Evolutionary conservation across 2,113 vertebrate genomes (phyloP).

Genomic region (Xiphorhynchus elegans): DNA sequence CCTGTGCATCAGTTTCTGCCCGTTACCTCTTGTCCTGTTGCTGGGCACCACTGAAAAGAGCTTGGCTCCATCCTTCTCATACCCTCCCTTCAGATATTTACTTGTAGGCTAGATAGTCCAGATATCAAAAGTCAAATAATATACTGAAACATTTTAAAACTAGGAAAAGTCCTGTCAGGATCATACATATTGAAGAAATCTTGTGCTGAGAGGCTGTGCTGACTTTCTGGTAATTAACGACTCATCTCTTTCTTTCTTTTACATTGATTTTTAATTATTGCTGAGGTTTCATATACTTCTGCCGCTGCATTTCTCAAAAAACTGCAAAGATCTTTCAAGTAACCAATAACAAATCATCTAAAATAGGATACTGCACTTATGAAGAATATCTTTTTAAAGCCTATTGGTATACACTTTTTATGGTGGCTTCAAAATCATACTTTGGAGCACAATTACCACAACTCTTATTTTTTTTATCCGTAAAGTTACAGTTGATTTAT

Average conservation of each 20-base stretch:
- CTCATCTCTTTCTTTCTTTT: background rate
- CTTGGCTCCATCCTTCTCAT: too few relatives aligned
- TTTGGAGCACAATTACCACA: background rate
- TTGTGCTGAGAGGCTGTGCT: background rate
- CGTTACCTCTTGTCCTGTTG: rapidly evolving
- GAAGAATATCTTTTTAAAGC: background rate
- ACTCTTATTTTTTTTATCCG: background rate
- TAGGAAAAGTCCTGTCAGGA: background rate
- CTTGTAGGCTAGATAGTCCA: background rate
- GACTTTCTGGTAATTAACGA: background rate
- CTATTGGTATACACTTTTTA: background rate
- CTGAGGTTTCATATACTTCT: conserved; percentile 1
- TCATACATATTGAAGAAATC: background rate
- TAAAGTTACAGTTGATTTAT: background rate
- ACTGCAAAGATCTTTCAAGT: background rate
- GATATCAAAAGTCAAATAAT: background rate
- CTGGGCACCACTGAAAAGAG: rapidly evolving
- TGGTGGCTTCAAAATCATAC: background rate
- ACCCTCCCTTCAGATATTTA: background rate
- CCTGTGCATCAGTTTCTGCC: background rate
- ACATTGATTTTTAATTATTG: conserved; percentile 15
- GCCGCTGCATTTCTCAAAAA: background rate
- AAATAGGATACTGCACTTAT: background rate
- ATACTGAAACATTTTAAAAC: background rate
- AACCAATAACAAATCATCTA: background rate